Base-by-base conservation (phyloP, 2,113 vertebrate species). In the Cavia aperea region DNA sequence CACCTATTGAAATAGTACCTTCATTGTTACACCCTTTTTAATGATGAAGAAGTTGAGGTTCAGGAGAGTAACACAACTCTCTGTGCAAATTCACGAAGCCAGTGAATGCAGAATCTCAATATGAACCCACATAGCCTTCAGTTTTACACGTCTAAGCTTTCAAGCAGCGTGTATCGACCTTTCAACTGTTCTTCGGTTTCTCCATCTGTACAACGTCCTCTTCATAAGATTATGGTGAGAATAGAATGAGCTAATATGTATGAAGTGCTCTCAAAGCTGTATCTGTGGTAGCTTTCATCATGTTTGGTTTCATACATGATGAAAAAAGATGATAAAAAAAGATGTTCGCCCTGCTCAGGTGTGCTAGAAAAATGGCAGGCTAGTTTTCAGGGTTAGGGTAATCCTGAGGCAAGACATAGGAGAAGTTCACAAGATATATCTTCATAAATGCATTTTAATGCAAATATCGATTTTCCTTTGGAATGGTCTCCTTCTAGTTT, bases 401-500 rank as follows among this genome's bases (percentile, higher is more conserved):
- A 58, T 93, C 63, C 70, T 1, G 58, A 93, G 81, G 79, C 68
- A 77, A 90, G 72, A 85, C 10, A 87, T 70, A 5, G 81, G 91
- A 96, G 75, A 14, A 87, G 73, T 60, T 46, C 33, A 39, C 70
- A 91, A 92, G 77, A 84, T 66, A 81, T 43, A 81, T 92, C 85
- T 93, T 91, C 86, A 91, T 90, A 78, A 92, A 43, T 66, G 60
- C 31, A 58, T 91, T 96, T 97, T 95, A 96, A 96, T 95, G 54
- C 95, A 95, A 96, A 96, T 89, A 92, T 2, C 93, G 77, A 18
- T 94, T 96, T 96, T 95, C 49, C n/a, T 46, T 96, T 95, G 90
- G 31, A 95, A 81, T 49, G 19, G 62, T 87, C 13, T 85, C 29
- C 8, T 93, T 93, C 29, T 33, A 23, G 21, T 81, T 95, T 56